Conservation (phyloP, 2,797 vertebrate genomes). For the Sciurus vulgaris region DNA sequence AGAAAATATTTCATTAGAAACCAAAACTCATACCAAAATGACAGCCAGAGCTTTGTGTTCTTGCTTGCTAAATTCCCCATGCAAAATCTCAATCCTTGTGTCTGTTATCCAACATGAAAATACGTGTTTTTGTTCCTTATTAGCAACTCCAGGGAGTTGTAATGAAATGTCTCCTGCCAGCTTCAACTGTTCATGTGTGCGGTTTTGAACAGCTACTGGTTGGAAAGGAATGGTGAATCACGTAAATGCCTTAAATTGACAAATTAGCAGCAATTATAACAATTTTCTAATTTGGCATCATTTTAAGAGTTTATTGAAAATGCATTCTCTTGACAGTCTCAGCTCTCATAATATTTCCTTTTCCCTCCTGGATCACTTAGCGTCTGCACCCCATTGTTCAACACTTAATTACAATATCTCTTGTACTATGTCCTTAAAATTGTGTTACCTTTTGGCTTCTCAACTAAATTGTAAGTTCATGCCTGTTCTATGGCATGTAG, state of each 20-base stretch:
- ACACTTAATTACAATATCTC: not conserved
- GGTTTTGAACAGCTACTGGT: not conserved
- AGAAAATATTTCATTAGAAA: conserved; percentile 52
- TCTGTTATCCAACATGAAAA: conserved; percentile 5
- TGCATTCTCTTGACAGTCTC: not conserved
- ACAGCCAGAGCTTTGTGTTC: conserved; percentile 36
- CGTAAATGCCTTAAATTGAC: not conserved
- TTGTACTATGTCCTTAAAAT: not conserved
- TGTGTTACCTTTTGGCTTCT: conserved; percentile 30
- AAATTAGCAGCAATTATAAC: conserved; percentile 50
- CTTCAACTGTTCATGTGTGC: not conserved
- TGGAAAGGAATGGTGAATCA: not conserved
- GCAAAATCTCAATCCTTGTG: not conserved
- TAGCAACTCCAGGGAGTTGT: conserved; percentile 46
- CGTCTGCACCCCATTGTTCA: not conserved
- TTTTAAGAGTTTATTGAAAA: conserved; percentile 56
- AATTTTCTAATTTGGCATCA: conserved; percentile 38
- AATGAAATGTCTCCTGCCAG: not conserved
- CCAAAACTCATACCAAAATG: not conserved
- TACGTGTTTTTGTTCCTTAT: not conserved
- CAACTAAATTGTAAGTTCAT: conserved; percentile 19
- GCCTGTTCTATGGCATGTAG: not conserved
- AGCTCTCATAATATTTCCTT: not conserved
- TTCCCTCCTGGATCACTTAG: not conserved
- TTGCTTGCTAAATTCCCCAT: conserved; percentile 21